A percentile compares a stretch with the other conserved stretches of the same genome.
These are phyloP conservation scores for Oryzias curvinotus DNA, from an alignment of 2,113 vertebrate species.

Conservation along the genomic window DNA sequence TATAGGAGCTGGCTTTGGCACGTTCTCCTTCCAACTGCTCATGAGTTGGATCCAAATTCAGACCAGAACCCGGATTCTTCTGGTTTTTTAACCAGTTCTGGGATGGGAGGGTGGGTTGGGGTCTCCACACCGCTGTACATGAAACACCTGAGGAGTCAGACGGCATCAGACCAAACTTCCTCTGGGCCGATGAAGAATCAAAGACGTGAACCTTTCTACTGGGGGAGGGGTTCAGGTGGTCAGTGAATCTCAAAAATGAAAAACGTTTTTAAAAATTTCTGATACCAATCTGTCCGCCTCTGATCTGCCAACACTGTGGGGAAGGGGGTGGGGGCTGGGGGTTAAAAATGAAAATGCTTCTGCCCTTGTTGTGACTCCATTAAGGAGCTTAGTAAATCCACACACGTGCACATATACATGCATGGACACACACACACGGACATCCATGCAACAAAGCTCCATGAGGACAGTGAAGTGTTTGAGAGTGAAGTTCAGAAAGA, in stretches of 20 bases:
- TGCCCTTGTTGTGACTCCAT: slow-evolving; percentile 64
- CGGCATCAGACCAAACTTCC: slow-evolving; percentile 41
- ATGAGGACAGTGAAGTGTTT: slow-evolving; percentile 4
- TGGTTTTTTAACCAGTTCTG: too few relatives aligned
- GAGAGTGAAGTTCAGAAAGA: slow-evolving; percentile 33
- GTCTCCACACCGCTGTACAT: too few relatives aligned
- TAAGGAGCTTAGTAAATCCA: slow-evolving; percentile 63
- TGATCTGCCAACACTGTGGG: slow-evolving; percentile 15
- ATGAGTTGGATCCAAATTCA: too few relatives aligned
- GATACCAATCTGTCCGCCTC: slow-evolving; percentile 44
- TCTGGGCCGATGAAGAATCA: slow-evolving; percentile 57
- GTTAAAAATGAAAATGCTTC: slow-evolving; percentile 43
- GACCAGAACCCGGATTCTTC: too few relatives aligned
- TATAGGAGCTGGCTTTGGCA: too few relatives aligned
- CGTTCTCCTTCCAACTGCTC: too few relatives aligned
- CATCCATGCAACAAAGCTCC: slow-evolving; percentile 2
- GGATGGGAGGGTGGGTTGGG: too few relatives aligned
- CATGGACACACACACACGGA: background rate
- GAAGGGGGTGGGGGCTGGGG: background rate
- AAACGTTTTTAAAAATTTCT: slow-evolving; percentile 18
- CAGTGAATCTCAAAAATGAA: slow-evolving; percentile 33
- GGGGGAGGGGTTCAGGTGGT: too few relatives aligned
- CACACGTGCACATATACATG: slow-evolving; percentile 4
- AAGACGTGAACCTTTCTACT: slow-evolving; percentile 59
- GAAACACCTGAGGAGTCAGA: slow-evolving; percentile 17